Evolutionary conservation across 92 coral and sea anemone species (phyloP).

Genomic region (Virgularia gustaviana): DNA sequence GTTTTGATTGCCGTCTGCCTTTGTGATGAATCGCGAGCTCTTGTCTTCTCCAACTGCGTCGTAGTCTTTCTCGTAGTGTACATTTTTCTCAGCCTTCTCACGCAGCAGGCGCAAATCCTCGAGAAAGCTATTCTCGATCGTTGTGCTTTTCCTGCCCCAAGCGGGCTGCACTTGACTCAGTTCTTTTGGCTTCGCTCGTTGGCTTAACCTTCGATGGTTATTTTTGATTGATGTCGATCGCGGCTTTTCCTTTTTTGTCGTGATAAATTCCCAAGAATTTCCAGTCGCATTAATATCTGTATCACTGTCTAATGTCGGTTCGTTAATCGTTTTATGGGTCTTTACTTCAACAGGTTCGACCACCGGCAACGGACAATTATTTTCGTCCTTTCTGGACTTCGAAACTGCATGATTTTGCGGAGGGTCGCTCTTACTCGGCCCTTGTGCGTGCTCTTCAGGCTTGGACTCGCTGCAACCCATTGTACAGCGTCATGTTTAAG

Average conservation of each 20-base stretch:
- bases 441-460: not conserved
- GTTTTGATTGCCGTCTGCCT: not conserved
- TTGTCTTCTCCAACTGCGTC: conserved; percentile 8
- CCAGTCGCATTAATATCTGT: not conserved
- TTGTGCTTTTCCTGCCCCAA: conserved; percentile 13
- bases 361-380: not conserved
- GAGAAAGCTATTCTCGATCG: conserved; percentile 10
- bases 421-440: not conserved
- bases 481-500: conserved; percentile 10
- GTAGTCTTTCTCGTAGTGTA: conserved; percentile 14
- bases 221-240: not conserved
- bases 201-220: not conserved
- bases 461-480: conserved; percentile 18
- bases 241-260: not conserved
- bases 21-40: conserved; percentile 7
- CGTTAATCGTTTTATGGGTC: not conserved
- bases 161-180: conserved; percentile 27
- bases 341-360: not conserved
- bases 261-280: not conserved
- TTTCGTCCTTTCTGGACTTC: not conserved
- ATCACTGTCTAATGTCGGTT: not conserved
- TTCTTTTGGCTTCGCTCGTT: not conserved
- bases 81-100: not conserved
- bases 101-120: conserved; percentile 4
- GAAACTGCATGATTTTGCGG: not conserved